Evolutionary conservation across 2,888 invertebrate species (phyloP), one percentile per base, ranked within the genome.

Genomic region (Polymixis flavicincta): DNA sequence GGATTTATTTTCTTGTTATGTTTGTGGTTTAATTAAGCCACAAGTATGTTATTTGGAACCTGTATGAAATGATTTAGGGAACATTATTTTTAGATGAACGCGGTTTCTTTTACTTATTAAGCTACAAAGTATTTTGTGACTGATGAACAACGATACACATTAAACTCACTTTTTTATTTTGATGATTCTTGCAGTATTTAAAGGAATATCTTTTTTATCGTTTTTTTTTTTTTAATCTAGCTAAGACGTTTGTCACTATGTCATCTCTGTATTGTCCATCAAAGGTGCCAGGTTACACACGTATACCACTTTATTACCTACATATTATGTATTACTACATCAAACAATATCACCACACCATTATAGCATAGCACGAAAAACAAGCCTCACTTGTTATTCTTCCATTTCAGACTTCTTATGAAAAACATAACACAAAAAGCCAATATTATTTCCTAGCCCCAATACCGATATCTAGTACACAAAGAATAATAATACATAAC

Each of bases 401-500:
- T 66, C 22, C 17, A 79, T 79, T 67, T 25, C 69, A 37, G 13
- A 54, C 25, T 63, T 1, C 28, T 0, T 32, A 52, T 25, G 13
- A 52, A 73, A 74, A 67, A 61, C 54, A 78, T 50, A 9, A 17
- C 22, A 54, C 54, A 55, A 59, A 57, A 70, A 57, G 42, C n/a
- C n/a, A 63, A 50, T 37, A 67, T 59, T 19, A 50, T 55, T 52
- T 45, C 37, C 37, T 22, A 66, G n/a, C 63, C 50, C 50, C 14
- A 67, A 73, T 14, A 55, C 25, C 57, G 1, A 76, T 78, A 37
- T 69, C n/a, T 54, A 52, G 48, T n/a, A 70, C 60, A 80, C 32
- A 60, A 52, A 37, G 52, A 61, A 72, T 57, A 55, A 52, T 13
- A 73, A 72, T 59, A 74, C 42, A 68, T 57, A 82, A 79, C 74